Evolutionary conservation across 2,113 vertebrate species (phyloP), one percentile per base, ranked within the genome.

Genomic region (Cettia cetti): DNA sequence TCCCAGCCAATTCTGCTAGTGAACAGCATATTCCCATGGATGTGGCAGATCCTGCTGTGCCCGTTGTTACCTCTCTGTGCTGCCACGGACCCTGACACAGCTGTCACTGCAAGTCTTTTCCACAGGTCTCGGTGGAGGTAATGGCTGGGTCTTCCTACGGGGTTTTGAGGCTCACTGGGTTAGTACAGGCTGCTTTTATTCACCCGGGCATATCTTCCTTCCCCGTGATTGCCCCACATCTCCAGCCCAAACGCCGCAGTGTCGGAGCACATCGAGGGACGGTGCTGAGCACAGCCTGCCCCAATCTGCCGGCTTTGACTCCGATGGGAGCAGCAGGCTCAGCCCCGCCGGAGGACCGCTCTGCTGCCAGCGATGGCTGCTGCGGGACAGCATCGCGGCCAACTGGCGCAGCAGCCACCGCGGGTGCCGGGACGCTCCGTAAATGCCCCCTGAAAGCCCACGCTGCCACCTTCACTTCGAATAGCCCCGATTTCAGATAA

Each of bases 381-480:
- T 2, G 30, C 11, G 49, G 74, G 72, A 56, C 24, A 12, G 68
- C 3, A 1, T 1, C 22, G 13, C 56, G 20, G 59, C 50, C 63
- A 33, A 4, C 11, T 4, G 33, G 27, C 42, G 11, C 45, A 5
- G 9, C 39, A 8, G 30, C 18, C 30, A 1, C 56, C 0, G 65
- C 35, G 40, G 33, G 28, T 13, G 17, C 64, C 6, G 26, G 8
- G 27, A 4, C 7, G 4, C 4, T 4, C 3, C 1, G 4, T 0
- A 2, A 40, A 40, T 0, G 69, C 69, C 14, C 11, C 15, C 44
- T 1, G 40, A 35, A 11, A 60, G 65, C 37, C 24, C 65, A 0
- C 21, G 63, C 23, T 33, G 49, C 49, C 44, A 3, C 52, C n/a
- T 4, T 6, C 59, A 1, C 19, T 30, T 4, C 2, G 66, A 17